Conservation (phyloP, 2,113 vertebrate genomes). For the Petroica traversi region DNA sequence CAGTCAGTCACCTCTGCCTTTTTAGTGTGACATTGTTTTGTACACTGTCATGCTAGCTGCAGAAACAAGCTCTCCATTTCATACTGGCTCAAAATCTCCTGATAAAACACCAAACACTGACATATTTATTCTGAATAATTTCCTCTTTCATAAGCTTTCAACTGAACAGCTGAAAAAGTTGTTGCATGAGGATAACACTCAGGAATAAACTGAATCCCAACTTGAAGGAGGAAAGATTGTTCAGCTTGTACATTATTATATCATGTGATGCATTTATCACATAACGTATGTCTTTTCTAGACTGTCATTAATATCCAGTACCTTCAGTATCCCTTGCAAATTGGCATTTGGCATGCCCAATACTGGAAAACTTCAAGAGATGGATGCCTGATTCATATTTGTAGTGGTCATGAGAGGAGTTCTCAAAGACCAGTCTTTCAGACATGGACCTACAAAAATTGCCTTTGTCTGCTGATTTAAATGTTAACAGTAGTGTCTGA, state of each 20-base stretch:
- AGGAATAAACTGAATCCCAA: background rate
- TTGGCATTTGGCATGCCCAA: background rate
- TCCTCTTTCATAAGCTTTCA: background rate
- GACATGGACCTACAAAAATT: background rate
- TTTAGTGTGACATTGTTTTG: background rate
- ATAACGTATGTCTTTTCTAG: background rate
- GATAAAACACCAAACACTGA: background rate
- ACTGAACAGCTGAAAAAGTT: background rate
- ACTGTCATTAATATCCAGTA: background rate
- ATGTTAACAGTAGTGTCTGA: background rate
- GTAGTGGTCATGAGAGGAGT: background rate
- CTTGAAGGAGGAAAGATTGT: background rate
- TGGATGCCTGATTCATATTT: background rate
- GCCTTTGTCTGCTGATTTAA: background rate
- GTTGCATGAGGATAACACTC: background rate
- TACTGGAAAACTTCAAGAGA: background rate
- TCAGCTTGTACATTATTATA: background rate
- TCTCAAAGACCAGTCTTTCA: background rate
- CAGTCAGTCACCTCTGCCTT: background rate
- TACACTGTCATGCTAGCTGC: background rate
- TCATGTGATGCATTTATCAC: background rate
- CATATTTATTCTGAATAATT: background rate
- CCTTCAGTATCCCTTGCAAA: background rate
- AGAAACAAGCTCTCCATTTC: slow-evolving; percentile 10
- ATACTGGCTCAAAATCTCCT: background rate